Evolutionary conservation across 2,888 invertebrate genomes (phyloP).

Genomic region (Mantis religiosa): DNA sequence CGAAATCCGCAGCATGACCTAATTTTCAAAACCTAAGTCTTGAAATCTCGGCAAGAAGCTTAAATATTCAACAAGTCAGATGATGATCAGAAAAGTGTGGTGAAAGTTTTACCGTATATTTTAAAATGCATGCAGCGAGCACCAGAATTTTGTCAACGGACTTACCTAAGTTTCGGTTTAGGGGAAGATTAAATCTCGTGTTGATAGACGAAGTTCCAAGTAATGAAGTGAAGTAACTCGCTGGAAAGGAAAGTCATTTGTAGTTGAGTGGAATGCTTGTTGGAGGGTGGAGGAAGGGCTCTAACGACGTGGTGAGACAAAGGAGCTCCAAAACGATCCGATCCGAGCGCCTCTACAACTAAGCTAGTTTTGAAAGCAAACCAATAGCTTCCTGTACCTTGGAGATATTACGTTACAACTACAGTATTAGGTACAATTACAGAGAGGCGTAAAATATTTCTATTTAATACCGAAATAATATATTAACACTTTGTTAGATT

Average conservation of each 20-base stretch:
- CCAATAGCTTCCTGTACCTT: no score
- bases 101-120: background rate
- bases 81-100: background rate
- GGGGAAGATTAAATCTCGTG: background rate
- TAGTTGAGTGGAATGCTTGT: background rate
- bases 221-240: background rate
- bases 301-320: background rate
- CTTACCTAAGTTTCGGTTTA: background rate
- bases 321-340: background rate
- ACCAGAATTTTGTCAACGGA: background rate
- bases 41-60: no score
- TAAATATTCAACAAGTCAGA: background rate
- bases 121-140: background rate
- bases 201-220: background rate
- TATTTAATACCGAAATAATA: no score
- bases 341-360: background rate
- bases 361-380: no score
- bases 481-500: no score
- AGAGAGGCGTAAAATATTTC: no score
- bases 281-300: background rate
- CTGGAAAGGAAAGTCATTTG: background rate
- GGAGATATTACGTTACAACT: no score
- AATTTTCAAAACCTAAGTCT: no score
- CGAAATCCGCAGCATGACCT: no score
- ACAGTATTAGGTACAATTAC: no score